Evolutionary conservation across 2,797 vertebrate genomes (phyloP).

Genomic region (Choloepus didactylus): DNA sequence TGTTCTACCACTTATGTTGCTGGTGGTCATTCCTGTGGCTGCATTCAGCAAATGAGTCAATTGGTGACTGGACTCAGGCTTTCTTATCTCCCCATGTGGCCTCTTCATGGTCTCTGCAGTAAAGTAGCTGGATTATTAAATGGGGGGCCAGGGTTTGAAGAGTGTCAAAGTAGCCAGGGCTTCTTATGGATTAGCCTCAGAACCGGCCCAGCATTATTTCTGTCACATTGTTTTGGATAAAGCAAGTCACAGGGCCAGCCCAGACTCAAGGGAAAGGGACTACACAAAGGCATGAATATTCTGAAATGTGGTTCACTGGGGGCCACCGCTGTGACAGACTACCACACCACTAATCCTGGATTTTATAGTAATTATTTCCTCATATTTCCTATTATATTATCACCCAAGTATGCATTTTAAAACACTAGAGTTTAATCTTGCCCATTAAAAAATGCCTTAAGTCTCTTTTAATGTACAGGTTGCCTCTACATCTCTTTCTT

Average conservation of each 20-base stretch:
- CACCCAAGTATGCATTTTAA: background rate
- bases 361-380: background rate
- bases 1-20: background rate
- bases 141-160: constrained; percentile 23
- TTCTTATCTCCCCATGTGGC: background rate
- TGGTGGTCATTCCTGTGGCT: background rate
- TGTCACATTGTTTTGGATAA: background rate
- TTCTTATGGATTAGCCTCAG: background rate
- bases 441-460: background rate
- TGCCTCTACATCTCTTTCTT: background rate
- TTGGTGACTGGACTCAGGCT: background rate
- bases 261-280: background rate
- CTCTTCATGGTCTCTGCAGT: background rate
- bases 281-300: background rate
- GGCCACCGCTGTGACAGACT: background rate
- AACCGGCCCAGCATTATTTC: background rate
- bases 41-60: background rate
- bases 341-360: background rate
- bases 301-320: background rate
- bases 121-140: background rate
- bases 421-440: background rate
- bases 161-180: background rate
- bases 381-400: background rate
- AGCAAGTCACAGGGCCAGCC: background rate
- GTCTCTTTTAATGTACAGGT: background rate